Base-by-base conservation (phyloP, 1,140 invertebrate genomes). In the Drosophila arizonae region DNA sequence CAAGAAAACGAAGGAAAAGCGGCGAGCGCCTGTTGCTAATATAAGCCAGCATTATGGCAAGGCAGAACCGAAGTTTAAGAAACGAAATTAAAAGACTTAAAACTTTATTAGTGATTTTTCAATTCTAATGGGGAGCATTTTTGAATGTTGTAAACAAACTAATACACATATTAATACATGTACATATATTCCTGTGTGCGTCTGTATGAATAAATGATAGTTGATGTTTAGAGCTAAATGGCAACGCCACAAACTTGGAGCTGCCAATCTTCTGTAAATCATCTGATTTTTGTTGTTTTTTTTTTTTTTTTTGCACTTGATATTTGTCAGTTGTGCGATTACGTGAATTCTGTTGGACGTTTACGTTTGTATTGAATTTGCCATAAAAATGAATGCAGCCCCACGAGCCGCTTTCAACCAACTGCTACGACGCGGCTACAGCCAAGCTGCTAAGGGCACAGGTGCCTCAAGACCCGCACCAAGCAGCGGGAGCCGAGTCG, bases 11-110 rank as follows among this genome's bases (percentile, higher is more conserved):
- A 81, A 90, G 64, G 61, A 90, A 48, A 92, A 92, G 73, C 91
- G 79, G 46, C 87, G 91, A 17, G 78, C 79, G 4, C 89, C 85
- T 4, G 89, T 91, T 33, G 69, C 86, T 4, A 76, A 81, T 39
- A 91, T 92, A 46, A 70, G 88, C 15, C 77, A 91, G 54, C 76
- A 92, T 58, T 92, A 92, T 64, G 91, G 91, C 63, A 80, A 90
- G 8, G 78, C 87, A 4, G 74, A 92, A 33, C 75, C 90, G 3
- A 91, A 91, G 50, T 73, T 91, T 6, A 89, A 86, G 33, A 79
- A 84, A 54, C 75, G 69, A 21, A 91, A 91, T 73, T 89, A 90
- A 70, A 33, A 33, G 57, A 41, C 24, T 10, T 9, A 8, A 65
- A 56, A 43, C 54, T 41, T n/a, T 45, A 43, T 51, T 5, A 55